A percentile compares a stretch with the other conserved stretches of the same genome.
Conservation (phyloP, 2,797 vertebrate species). For the Tragopan temminckii region DNA sequence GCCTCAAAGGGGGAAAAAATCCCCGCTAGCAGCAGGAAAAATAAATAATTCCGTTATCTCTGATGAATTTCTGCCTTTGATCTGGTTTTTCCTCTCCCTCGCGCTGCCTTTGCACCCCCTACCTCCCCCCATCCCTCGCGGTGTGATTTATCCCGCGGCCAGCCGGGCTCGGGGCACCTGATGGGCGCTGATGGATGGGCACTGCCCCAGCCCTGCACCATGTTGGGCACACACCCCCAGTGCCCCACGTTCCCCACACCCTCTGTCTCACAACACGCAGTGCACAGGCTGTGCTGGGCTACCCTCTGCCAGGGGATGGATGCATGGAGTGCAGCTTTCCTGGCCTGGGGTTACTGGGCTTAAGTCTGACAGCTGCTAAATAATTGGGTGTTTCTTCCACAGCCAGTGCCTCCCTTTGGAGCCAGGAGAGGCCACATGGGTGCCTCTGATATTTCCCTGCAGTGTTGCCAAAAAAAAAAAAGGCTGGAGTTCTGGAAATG, state of each 20-base stretch:
- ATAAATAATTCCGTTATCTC: constrained; percentile 88
- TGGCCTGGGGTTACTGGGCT: constrained; percentile 1
- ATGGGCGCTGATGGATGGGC: constrained; percentile 80
- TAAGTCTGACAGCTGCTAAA: constrained; percentile 59
- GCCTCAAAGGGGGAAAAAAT: constrained; percentile 75
- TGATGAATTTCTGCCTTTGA: constrained; percentile 89
- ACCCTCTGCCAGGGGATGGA: background rate
- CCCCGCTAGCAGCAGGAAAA: constrained; percentile 81
- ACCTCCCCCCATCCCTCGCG: constrained; percentile 26
- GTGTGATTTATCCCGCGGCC: constrained; percentile 79
- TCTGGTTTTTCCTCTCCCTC: constrained; percentile 78
- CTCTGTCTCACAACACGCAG: background rate
- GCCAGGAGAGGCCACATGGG: constrained; percentile 9
- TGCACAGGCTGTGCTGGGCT: background rate
- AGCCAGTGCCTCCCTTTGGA: background rate
- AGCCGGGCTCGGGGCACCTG: constrained; percentile 44
- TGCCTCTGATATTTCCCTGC: constrained; percentile 62
- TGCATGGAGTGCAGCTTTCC: background rate
- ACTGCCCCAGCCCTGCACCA: background rate
- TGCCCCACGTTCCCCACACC: background rate
- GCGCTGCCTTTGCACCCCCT: constrained; percentile 27
- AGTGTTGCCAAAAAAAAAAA: background rate
- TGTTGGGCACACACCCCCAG: constrained; percentile 36
- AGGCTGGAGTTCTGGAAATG: background rate
- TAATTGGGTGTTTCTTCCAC: constrained; percentile 55